A percentile compares a stretch with the other conserved stretches of the same genome.
Conservation (phyloP, 2,888 invertebrate genomes). For the Adineta ricciae region DNA sequence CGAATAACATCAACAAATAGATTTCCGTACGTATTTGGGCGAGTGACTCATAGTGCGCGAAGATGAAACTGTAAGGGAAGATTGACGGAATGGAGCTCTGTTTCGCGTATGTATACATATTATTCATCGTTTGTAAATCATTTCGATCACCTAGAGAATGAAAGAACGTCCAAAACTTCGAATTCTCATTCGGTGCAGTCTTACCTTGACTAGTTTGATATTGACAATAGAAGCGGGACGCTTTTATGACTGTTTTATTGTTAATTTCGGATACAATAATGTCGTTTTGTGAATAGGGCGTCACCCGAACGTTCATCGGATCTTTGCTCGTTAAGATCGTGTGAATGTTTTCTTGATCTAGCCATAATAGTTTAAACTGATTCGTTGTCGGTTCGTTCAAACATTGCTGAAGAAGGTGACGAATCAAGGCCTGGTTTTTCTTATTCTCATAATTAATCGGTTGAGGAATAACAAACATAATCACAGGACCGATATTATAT, state of each 20-base stretch:
- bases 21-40: not conserved
- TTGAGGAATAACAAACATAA: slow-evolving; percentile 2
- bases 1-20: not conserved
- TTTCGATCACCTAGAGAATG: not conserved
- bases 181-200: too few relatives aligned
- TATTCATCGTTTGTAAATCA: not conserved
- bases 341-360: not conserved
- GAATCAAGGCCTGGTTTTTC: not conserved
- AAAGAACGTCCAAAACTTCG: too few relatives aligned
- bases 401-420: not conserved
- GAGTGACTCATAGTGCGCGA: not conserved
- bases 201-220: not conserved
- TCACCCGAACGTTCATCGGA: not conserved
- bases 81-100: not conserved
- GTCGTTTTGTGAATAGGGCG: not conserved
- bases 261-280: not conserved
- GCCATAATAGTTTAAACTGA: not conserved
- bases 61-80: not conserved
- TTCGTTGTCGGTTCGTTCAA: not conserved
- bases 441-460: not conserved
- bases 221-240: not conserved
- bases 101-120: not conserved
- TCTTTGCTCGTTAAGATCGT: not conserved
- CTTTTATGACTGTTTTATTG: not conserved
- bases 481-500: slow-evolving; percentile 4